These are phyloP conservation scores for Protophormia terraenovae DNA, from an alignment of 2,888 invertebrate genomes.

Conservation along the genomic window DNA sequence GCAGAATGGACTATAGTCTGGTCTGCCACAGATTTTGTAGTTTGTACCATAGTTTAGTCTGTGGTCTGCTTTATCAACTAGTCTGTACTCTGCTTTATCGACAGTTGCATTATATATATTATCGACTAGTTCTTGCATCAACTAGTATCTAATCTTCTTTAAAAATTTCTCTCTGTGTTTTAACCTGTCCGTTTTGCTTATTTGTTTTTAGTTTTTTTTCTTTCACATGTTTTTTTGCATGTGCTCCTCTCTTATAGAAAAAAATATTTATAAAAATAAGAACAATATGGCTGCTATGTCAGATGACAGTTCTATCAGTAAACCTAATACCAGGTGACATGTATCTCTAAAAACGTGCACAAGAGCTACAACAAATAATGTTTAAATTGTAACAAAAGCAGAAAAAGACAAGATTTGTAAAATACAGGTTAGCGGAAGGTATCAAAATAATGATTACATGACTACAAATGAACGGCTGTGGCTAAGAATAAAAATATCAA, in stretches of 20 bases:
- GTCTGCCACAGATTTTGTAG: too few species aligned
- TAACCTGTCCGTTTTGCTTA: constrained; percentile 46
- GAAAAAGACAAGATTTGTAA: constrained; percentile 55
- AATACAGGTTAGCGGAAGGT: constrained; percentile 63
- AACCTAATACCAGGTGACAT: constrained; percentile 71
- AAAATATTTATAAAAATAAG: background rate
- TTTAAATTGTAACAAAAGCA: constrained; percentile 20
- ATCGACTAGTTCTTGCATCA: too few species aligned
- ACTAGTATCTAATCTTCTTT: background rate
- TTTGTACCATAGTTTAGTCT: too few species aligned
- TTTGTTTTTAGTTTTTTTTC: constrained; percentile 16
- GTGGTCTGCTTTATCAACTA: too few species aligned
- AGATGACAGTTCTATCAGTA: constrained; percentile 71
- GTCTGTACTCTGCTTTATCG: too few species aligned
- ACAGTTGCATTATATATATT: too few species aligned
- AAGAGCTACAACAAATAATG: constrained; percentile 49
- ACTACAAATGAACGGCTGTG: constrained; percentile 11
- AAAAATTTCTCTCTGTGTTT: constrained; percentile 20
- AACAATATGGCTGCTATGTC: constrained; percentile 62
- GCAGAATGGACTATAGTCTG: too few species aligned
- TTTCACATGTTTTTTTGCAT: background rate
- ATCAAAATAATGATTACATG: constrained; percentile 59
- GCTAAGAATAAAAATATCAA: background rate
- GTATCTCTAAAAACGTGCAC: constrained; percentile 60
- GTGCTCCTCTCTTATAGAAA: background rate